A percentile compares a stretch with the other conserved stretches of the same genome.
phyloP scores from a whole-genome alignment of 2,797 vertebrate genomes.

The Perodicticus potto region DNA sequence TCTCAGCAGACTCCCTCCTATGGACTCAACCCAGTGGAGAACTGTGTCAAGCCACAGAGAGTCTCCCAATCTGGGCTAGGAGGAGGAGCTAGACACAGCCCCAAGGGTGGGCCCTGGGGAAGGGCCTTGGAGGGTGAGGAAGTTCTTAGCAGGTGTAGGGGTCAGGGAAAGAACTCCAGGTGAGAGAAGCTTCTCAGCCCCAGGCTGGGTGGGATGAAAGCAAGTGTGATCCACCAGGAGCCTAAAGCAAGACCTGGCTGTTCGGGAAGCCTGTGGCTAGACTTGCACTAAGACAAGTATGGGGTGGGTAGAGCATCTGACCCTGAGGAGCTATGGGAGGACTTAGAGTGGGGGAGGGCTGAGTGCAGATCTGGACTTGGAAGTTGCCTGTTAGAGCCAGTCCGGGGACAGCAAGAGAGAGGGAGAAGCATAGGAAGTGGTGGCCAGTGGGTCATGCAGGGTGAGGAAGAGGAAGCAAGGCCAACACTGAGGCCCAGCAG shows the following conservation, averaged over 20 bases:
- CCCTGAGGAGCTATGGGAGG: not conserved
- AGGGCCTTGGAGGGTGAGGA: not conserved
- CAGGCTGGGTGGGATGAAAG: too few species aligned
- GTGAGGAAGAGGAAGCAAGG: not conserved
- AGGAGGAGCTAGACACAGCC: not conserved
- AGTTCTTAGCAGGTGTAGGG: too few species aligned
- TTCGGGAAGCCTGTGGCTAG: not conserved
- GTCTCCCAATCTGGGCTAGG: too few species aligned
- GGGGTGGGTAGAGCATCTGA: not conserved
- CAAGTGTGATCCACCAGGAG: not conserved
- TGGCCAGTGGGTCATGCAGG: not conserved
- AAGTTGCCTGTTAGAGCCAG: not conserved
- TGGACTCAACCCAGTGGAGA: not conserved
- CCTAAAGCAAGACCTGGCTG: not conserved
- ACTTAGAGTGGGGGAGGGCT: not conserved
- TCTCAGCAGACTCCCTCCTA: rapidly evolving
- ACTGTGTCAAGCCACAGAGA: rapidly evolving
- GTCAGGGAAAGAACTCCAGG: not conserved
- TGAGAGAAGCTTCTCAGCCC: not conserved
- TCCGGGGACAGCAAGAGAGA: not conserved
- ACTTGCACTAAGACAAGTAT: not conserved
- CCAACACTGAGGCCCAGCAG: rapidly evolving
- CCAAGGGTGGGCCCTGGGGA: rapidly evolving
- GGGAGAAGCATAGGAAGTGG: too few species aligned
- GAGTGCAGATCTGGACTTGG: not conserved